Evolutionary conservation across 2,888 invertebrate genomes (phyloP).

Genomic region (Sepioteuthis lessoniana): DNA sequence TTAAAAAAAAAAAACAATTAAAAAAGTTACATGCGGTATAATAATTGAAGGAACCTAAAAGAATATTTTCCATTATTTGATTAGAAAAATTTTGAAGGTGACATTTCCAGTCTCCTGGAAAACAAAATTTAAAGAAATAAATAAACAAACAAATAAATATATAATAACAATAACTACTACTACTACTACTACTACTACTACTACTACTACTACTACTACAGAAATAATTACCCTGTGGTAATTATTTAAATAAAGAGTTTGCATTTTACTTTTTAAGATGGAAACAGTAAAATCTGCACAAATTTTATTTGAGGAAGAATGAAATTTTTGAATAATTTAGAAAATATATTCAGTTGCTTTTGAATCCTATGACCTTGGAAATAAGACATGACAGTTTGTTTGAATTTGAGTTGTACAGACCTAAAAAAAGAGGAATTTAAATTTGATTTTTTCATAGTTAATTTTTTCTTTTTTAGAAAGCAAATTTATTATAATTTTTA

Average conservation of each 20-base stretch:
- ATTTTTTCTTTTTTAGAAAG: neutral
- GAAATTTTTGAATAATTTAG: neutral
- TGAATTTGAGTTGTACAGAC: neutral
- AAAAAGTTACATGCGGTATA: neutral
- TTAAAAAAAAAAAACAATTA: neutral
- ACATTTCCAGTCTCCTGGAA: neutral
- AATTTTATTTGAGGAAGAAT: neutral
- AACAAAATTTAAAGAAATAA: too few relatives aligned
- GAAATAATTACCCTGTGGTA: neutral
- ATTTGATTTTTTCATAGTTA: neutral
- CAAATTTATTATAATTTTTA: neutral
- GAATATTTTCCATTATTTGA: neutral
- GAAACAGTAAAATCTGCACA: neutral
- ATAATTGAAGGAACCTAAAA: neutral
- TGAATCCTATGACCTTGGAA: constrained; percentile 1
- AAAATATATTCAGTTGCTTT: neutral
- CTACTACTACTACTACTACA: too few relatives aligned
- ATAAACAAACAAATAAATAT: too few relatives aligned
- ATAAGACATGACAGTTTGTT: neutral
- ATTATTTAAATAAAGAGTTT: neutral
- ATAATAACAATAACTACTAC: too few relatives aligned
- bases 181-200: too few relatives aligned
- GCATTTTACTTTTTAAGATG: neutral
- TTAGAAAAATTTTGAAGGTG: neutral
- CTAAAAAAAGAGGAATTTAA: neutral